Evolutionary conservation across 2,888 invertebrate species (phyloP).

Genomic region (Lepidochrysops patricia): DNA sequence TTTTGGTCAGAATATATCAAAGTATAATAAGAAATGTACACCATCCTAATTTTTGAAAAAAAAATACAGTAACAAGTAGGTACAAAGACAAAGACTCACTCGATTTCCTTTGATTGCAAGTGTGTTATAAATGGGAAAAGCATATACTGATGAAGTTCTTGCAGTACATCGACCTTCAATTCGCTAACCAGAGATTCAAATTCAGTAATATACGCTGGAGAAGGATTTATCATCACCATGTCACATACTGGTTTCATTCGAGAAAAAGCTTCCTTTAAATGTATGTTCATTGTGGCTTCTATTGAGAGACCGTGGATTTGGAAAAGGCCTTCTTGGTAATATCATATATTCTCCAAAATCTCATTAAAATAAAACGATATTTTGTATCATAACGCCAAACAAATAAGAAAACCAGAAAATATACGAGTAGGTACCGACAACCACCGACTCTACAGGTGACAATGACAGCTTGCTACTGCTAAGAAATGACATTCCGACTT

Average conservation of each 20-base stretch:
- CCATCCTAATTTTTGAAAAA: no score
- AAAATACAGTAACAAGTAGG: no score
- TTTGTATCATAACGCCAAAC: not conserved
- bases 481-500: not conserved
- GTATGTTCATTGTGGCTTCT: constrained; percentile 39
- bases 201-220: constrained; percentile 42
- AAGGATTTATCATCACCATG: constrained; percentile 61
- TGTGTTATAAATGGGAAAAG: constrained; percentile 67
- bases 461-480: not conserved
- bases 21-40: no score
- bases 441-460: not conserved
- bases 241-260: constrained; percentile 72
- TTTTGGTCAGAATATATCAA: not conserved
- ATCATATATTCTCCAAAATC: not conserved
- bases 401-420: not conserved
- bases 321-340: not conserved
- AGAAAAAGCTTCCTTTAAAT: constrained; percentile 48
- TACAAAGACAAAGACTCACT: constrained; percentile 31
- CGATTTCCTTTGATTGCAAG: constrained; percentile 42
- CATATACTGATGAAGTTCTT: constrained; percentile 70
- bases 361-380: not conserved
- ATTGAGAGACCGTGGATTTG: not conserved
- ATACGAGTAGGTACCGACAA: no score
- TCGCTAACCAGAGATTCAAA: constrained; percentile 42
- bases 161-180: constrained; percentile 51